Base-by-base conservation (phyloP, 2,113 vertebrate species). In the Taurulus bubalis region DNA sequence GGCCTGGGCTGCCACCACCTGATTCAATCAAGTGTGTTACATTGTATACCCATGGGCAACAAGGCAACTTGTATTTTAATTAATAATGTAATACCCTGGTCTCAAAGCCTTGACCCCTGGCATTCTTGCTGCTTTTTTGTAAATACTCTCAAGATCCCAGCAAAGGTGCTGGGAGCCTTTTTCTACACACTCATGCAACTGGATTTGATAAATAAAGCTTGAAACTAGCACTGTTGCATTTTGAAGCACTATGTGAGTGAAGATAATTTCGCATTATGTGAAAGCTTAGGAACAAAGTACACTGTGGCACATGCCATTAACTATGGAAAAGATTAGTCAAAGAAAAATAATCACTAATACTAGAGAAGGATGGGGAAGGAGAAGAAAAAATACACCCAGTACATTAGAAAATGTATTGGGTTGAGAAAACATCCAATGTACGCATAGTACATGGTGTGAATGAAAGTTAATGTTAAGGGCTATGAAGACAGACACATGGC, bases 11-110 rank as follows among this genome's bases (percentile, higher is more conserved):
- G 96, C 96, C 95, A 93, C 94, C 95, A 97, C 95, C 97, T 96
- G 97, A 97, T 97, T 98, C 97, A 98, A 98, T 99, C 98, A 99
- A 98, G 96, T 97, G 96, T 92, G 97, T 96, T 94, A 95, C 95
- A 95, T 92, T 96, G 91, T 97, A 98, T 97, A 97, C 96, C 97
- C 97, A 97, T 95, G 63, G 97, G 97, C 97, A 97, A 97, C 92
- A 77, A 90, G 95, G 96, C 95, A 95, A 96, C 97, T 97, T 96
- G 96, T 97, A 93, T 97, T 98, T 98, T 98, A 99, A 99, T 99
- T 98, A 98, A 98, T 97, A 97, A 96, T 94, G 95, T 90, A 93
- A 95, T 96, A 94, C 96, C 95, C 91, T 93, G 92, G 93, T 96
- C 96, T 97, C 96, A 96, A 94, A 94, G 95, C 91, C 96, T 86